Base-by-base conservation (phyloP, 1,140 invertebrate species). In the Hypothenemus hampei region DNA sequence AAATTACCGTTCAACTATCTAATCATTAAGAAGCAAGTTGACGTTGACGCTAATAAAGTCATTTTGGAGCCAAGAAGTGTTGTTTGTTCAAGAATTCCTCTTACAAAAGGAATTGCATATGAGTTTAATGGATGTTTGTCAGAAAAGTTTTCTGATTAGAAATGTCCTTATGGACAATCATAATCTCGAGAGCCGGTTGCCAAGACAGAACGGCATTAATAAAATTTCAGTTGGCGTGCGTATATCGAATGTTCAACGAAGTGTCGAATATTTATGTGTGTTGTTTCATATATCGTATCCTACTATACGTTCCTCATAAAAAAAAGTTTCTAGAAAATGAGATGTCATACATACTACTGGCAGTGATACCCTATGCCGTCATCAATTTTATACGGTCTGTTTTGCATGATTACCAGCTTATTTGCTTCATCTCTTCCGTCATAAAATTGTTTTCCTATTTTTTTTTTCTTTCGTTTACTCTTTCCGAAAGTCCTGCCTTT, bases 301-400 rank as follows among this genome's bases (percentile, higher is more conserved):
- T 46, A 33, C 18, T 22, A 31, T 21, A 13, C 15, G 39, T 36
- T 44, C 35, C 50, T 53, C 50, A 53, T 53, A 53, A 53, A 53
- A n/a, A n/a, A n/a, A 53, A 53, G 39, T 53, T 53, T 53, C 45
- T 44, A 41, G 50, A 23, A 53, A 53, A 53, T 53, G 37, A 22
- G 40, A 53, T 53, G 50, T 53, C 50, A 54, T 54, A 54, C n/a
- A n/a, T n/a, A n/a, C n/a, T n/a, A n/a, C n/a, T 54, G 41, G 21
- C 36, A 18, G 43, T 24, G 52, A 54, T 54, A 33, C 46, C 13
- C 26, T 54, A 46, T 46, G 29, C 52, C n/a, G 23, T 36, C 21
- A 54, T 54, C 18, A 24, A 54, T 54, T 54, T 54, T 54, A 54
- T 46, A 54, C 44, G 52, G 31, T 39, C 52, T 54, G 26, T 54